These are phyloP conservation scores for Todiramphus saurophagus DNA, from an alignment of 2,113 vertebrate species.

Conservation along the genomic window DNA sequence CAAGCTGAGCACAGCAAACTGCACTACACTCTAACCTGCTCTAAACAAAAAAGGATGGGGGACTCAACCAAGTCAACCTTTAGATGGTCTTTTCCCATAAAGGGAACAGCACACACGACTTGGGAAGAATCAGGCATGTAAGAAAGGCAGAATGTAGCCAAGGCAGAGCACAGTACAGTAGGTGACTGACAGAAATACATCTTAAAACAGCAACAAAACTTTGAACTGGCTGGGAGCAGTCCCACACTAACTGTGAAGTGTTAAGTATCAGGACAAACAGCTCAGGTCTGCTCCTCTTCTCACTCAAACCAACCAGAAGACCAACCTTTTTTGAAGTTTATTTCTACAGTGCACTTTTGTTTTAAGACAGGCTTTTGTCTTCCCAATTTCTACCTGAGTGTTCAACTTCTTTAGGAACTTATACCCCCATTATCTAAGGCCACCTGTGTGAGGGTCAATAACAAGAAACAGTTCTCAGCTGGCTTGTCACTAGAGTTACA, in stretches of 20 bases:
- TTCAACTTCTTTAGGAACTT: neutral
- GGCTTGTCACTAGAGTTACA: rapidly evolving
- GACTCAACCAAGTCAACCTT: neutral
- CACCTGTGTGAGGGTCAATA: neutral
- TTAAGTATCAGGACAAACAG: neutral
- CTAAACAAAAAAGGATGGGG: neutral
- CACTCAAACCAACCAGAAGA: neutral
- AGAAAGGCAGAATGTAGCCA: neutral
- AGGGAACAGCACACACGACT: neutral
- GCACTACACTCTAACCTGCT: neutral
- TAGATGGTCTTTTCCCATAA: neutral
- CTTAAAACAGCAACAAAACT: neutral
- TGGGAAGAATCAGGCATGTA: neutral
- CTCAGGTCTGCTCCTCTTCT: neutral
- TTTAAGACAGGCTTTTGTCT: neutral
- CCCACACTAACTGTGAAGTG: neutral
- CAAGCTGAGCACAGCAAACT: neutral
- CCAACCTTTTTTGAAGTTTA: neutral
- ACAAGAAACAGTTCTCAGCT: neutral
- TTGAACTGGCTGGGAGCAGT: neutral
- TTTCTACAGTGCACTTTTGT: neutral
- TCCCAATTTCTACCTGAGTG: neutral
- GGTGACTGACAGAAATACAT: neutral
- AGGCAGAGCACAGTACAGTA: neutral
- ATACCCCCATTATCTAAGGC: neutral